phyloP scores from a whole-genome alignment of 1,140 invertebrate genomes.

The Heterodera carotae region DNA sequence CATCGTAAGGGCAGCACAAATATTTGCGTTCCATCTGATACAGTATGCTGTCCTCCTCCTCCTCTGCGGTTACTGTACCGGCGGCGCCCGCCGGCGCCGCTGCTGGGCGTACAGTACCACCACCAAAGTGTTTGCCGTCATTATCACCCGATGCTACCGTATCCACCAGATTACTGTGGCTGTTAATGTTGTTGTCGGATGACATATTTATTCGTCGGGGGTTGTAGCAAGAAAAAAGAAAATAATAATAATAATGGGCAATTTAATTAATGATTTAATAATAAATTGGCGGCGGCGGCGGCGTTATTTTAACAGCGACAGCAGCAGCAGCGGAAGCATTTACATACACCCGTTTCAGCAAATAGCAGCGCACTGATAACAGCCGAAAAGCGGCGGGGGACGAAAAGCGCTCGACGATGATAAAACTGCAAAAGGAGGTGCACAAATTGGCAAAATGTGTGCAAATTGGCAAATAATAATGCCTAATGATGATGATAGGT shows the following conservation, averaged over 20 bases:
- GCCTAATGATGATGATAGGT: too few relatives aligned
- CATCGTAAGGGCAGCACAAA: conserved; percentile 13
- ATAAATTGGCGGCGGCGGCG: too few relatives aligned
- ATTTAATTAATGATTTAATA: neutral
- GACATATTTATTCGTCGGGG: too few relatives aligned
- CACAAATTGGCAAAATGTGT: neutral
- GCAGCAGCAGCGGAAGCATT: neutral
- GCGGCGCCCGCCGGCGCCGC: neutral
- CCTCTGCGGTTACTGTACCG: too few relatives aligned
- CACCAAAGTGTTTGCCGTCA: neutral
- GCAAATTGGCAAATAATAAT: too few relatives aligned
- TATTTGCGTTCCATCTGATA: conserved; percentile 29
- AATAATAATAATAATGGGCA: neutral
- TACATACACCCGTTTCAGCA: conserved; percentile 2
- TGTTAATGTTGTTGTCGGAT: too few relatives aligned
- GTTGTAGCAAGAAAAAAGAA: too few relatives aligned
- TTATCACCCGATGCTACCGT: neutral
- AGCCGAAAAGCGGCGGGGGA: neutral
- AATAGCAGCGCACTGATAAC: neutral
- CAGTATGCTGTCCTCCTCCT: conserved; percentile 14
- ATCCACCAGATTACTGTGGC: too few relatives aligned
- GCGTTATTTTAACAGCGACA: neutral
- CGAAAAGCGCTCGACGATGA: too few relatives aligned
- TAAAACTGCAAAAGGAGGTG: neutral
- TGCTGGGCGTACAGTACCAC: neutral